These are phyloP conservation scores for Nasalis larvatus DNA, from an alignment of 2,113 vertebrate species.

Conservation along the genomic window DNA sequence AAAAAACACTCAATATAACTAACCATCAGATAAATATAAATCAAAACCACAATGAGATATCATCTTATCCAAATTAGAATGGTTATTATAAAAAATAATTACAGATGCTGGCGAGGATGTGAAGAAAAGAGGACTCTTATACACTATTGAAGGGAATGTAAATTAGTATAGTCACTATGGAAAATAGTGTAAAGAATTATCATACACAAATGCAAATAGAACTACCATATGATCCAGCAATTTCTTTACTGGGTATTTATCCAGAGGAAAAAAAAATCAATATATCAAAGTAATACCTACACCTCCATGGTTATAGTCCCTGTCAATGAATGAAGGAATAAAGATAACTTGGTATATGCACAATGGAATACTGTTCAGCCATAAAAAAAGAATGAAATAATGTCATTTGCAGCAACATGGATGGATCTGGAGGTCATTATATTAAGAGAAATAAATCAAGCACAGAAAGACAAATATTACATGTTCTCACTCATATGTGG, in stretches of 20 bases:
- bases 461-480: neutral
- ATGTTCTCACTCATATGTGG: neutral
- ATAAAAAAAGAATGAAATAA: too few species aligned
- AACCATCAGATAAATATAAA: neutral
- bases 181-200: neutral
- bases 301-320: neutral
- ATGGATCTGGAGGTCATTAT: neutral
- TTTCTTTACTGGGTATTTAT: neutral
- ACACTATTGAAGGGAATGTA: neutral
- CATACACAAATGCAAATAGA: neutral
- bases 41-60: neutral
- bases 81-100: neutral
- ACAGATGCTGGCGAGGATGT: neutral
- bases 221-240: neutral
- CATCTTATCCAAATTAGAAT: neutral
- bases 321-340: neutral
- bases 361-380: neutral
- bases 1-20: neutral
- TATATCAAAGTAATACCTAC: neutral
- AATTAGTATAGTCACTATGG: neutral
- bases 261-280: neutral
- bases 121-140: neutral
- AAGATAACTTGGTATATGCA: neutral
- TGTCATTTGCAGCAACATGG: neutral
- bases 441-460: neutral